phyloP scores from a whole-genome alignment of 2,888 invertebrate species.

The Brachycybe producta region DNA sequence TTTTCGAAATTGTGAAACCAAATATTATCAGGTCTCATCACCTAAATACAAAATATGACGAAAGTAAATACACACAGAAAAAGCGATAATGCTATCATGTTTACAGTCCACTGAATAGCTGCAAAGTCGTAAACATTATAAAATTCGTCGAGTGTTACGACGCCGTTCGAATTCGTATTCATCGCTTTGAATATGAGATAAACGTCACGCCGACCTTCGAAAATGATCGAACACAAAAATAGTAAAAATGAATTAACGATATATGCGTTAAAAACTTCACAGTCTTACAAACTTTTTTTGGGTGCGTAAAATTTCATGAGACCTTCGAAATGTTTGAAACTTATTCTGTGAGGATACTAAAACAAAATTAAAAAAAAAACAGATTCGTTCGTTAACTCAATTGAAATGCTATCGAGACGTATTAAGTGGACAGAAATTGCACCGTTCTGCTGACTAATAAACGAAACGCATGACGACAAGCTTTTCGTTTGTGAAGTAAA shows the following conservation, averaged over 20 bases:
- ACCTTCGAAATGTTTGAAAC: conserved; percentile 62
- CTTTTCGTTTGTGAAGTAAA: conserved; percentile 63
- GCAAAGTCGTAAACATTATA: conserved; percentile 55
- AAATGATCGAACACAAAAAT: conserved; percentile 12
- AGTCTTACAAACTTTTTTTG: conserved; percentile 45
- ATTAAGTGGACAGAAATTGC: conserved; percentile 12
- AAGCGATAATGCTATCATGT: conserved; percentile 8
- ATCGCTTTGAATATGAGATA: conserved; percentile 68
- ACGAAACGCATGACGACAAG: conserved; percentile 66
- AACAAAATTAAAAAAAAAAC: conserved; percentile 20
- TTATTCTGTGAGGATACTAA: conserved; percentile 45
- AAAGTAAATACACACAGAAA: neutral
- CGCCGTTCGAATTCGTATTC: conserved; percentile 52
- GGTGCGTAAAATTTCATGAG: conserved; percentile 65
- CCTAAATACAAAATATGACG: conserved; percentile 22
- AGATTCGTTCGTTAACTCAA: too few relatives aligned
- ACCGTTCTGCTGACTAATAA: conserved; percentile 60
- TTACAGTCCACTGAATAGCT: conserved; percentile 55
- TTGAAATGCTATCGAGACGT: neutral
- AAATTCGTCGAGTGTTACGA: conserved; percentile 58
- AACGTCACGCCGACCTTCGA: conserved; percentile 52
- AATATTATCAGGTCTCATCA: conserved; percentile 34
- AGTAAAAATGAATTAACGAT: neutral
- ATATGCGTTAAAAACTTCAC: conserved; percentile 1
- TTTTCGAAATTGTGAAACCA: conserved; percentile 55